These are phyloP conservation scores for Drosophila pallidifrons DNA, from an alignment of 1,140 invertebrate genomes.

Conservation along the genomic window DNA sequence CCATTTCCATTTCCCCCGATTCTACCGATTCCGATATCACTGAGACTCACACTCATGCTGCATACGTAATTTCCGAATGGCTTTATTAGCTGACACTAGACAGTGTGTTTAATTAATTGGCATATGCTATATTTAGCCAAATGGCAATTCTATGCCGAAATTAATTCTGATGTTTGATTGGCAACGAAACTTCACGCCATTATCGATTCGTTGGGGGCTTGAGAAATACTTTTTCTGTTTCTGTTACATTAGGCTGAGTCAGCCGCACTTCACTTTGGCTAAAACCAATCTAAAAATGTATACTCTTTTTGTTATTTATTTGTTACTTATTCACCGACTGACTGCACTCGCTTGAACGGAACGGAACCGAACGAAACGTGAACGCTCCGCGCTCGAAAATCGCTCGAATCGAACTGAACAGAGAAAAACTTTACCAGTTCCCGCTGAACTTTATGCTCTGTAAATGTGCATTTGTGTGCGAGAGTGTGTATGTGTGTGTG, in stretches of 20 bases:
- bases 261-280: conserved; percentile 38
- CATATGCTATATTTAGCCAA: conserved; percentile 55
- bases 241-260: conserved; percentile 51
- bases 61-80: conserved; percentile 47
- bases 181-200: conserved; percentile 32
- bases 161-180: conserved; percentile 58
- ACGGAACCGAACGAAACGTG: conserved; percentile 30
- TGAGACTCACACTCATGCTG: conserved; percentile 55
- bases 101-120: conserved; percentile 59
- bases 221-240: conserved; percentile 30
- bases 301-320: conserved; percentile 34
- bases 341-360: conserved; percentile 33
- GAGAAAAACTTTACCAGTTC: conserved; percentile 74
- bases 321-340: conserved; percentile 29
- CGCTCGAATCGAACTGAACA: conserved; percentile 80
- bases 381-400: conserved; percentile 79
- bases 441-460: conserved; percentile 77
- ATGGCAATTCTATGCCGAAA: conserved; percentile 54
- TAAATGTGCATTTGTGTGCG: conserved; percentile 39
- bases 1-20: not conserved
- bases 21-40: conserved; percentile 10
- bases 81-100: conserved; percentile 33
- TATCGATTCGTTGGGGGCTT: conserved; percentile 23
- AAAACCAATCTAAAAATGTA: not conserved
- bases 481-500: conserved; percentile 35